Base-by-base conservation (phyloP, 2,797 vertebrate genomes). In the Mionectes olivaceus region DNA sequence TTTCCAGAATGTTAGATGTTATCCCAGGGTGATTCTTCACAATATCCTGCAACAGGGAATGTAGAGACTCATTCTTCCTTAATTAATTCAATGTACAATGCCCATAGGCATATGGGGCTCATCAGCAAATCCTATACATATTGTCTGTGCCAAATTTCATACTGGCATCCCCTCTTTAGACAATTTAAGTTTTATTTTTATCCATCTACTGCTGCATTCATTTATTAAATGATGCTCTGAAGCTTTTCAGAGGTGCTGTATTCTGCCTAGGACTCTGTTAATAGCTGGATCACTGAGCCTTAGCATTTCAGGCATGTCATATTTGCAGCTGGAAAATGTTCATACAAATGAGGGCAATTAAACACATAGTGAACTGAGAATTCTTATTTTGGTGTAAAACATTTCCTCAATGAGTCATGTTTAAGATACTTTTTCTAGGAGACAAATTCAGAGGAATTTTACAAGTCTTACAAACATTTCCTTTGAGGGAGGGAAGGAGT, bases 21-120 rank as follows among this genome's bases (percentile, higher is more conserved):
- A 89, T 97, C 96, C 90, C 94, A 82, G 80, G 93, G 78, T 96
- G 86, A 95, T 97, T 96, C 90, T 95, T 94, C 64, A 52, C 86
- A 89, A 84, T 96, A 74, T 64, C 79, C 46, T 84, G 65, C 83
- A 95, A 88, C 33, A 84, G 81, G 44, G 55, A 86, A 88, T 74
- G 56, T 76, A 83, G 91, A 92, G 67, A 77, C 25, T 92, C 73
- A 60, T 92, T 41, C 46, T 79, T 94, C 64, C 78, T 84, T 96
- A 97, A 96, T 97, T 96, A 96, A 95, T 91, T 88, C 39, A 60
- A 83, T 86, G 71, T 70, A 39, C 67, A 86, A 19, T 81, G 76
- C 76, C 63, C 70, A 39, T 44, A 25, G 37, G 75, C 91, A 81
- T 89, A 85, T 86, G 89, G 79, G 74, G 56, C 94, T 96, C 68